A percentile compares a stretch with the other conserved stretches of the same genome.
Evolutionary conservation across 2,797 vertebrate species (phyloP).

Genomic region (Salmo trutta): DNA sequence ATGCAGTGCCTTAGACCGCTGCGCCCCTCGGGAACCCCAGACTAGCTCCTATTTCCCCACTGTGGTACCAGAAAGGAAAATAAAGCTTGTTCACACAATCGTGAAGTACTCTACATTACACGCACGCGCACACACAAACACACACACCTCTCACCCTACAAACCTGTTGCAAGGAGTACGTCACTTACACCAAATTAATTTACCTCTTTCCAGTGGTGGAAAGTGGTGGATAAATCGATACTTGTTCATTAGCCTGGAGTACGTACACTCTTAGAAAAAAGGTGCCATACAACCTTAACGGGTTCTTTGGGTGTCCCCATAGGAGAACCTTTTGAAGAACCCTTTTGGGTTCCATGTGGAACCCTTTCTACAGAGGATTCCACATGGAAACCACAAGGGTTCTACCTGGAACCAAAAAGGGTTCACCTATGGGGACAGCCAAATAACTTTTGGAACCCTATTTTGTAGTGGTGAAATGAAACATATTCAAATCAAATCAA

Average conservation of each 20-base stretch:
- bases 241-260: slow-evolving; percentile 62
- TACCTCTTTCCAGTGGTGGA: slow-evolving; percentile 50
- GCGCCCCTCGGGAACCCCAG: slow-evolving; percentile 4
- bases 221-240: slow-evolving; percentile 67
- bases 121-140: neutral
- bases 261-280: slow-evolving; percentile 10
- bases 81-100: neutral
- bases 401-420: no score
- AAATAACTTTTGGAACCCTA: no score
- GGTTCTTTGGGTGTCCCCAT: no score
- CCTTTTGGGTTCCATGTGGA: no score
- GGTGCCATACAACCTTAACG: no score
- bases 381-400: no score
- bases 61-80: neutral
- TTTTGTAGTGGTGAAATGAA: no score
- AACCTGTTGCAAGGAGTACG: slow-evolving; percentile 46
- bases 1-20: no score
- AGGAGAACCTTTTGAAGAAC: no score
- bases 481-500: no score
- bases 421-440: no score
- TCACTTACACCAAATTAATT: slow-evolving; percentile 65
- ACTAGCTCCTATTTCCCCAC: slow-evolving; percentile 7
- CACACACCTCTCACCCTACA: neutral
- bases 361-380: no score
- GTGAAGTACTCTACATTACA: slow-evolving; percentile 1